Percentiles rank a stretch among this genome's conserved stretches.
These are phyloP conservation scores for Eucidaris tribuloides DNA, from an alignment of 35 echinoderm and acorn worm genomes.

Conservation along the genomic window DNA sequence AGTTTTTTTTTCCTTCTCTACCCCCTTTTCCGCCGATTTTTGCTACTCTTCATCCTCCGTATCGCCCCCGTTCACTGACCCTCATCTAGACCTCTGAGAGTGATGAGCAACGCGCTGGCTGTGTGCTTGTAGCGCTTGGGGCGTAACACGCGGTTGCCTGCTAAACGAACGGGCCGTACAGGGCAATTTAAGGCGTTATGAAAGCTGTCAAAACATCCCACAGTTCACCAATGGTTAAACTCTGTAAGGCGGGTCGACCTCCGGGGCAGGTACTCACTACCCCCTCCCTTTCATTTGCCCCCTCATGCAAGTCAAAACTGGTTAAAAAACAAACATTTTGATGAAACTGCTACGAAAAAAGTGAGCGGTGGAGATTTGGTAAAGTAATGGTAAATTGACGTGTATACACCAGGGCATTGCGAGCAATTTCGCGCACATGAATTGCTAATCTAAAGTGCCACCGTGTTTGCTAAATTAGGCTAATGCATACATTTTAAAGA, in stretches of 20 bases:
- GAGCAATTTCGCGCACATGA: too few relatives aligned
- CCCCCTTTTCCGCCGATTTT: not conserved
- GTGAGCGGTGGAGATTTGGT: too few relatives aligned
- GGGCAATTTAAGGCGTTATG: slow-evolving; percentile 15
- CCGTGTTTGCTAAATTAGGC: too few relatives aligned
- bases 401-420: too few relatives aligned
- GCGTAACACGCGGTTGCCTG: slow-evolving; percentile 15
- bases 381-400: too few relatives aligned
- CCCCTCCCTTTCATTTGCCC: not conserved
- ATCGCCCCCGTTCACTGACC: slow-evolving; percentile 8
- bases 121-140: slow-evolving; percentile 6
- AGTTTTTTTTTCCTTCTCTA: not conserved
- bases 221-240: not conserved
- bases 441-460: too few relatives aligned
- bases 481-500: too few relatives aligned
- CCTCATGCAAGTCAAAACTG: too few relatives aligned
- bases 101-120: not conserved
- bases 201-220: slow-evolving; percentile 26
- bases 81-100: not conserved
- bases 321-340: too few relatives aligned
- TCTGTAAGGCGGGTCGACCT: not conserved
- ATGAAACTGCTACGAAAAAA: too few relatives aligned
- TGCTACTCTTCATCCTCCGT: too few relatives aligned
- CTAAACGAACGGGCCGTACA: slow-evolving; percentile 14
- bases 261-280: not conserved